Evolutionary conservation across 2,888 invertebrate genomes (phyloP).

Genomic region (Agrotis segetum): DNA sequence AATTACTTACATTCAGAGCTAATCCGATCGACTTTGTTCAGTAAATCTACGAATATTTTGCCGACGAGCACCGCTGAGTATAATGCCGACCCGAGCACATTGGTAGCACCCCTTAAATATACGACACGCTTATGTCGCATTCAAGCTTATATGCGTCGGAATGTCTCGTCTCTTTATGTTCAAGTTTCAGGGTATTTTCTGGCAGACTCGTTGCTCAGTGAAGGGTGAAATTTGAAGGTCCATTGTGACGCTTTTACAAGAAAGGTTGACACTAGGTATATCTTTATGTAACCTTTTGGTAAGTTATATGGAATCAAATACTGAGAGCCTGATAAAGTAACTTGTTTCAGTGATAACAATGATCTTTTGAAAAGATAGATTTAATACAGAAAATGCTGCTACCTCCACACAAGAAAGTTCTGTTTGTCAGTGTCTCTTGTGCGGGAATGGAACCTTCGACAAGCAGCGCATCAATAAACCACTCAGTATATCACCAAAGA

Average conservation of each 20-base stretch:
- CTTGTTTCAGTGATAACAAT: no score
- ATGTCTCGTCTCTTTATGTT: slow-evolving; percentile 37
- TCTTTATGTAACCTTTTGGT: slow-evolving; percentile 1
- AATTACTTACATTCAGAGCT: no score
- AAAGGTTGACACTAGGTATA: slow-evolving; percentile 21
- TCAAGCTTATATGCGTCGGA: slow-evolving; percentile 20
- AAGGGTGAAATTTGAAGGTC: slow-evolving; percentile 23
- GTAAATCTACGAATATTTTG: no score
- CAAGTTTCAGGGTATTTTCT: slow-evolving; percentile 28
- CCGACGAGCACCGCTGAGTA: no score
- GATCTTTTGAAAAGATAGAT: no score
- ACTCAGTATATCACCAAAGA: no score
- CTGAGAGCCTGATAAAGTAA: background rate
- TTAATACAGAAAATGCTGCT: no score
- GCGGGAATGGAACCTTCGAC: no score
- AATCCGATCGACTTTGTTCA: no score
- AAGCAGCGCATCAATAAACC: no score
- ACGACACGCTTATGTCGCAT: slow-evolving; percentile 6
- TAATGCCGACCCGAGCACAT: background rate
- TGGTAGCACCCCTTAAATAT: slow-evolving; percentile 2
- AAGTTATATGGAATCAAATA: background rate
- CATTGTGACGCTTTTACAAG: slow-evolving; percentile 1
- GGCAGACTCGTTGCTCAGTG: slow-evolving; percentile 15
- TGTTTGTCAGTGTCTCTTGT: no score
- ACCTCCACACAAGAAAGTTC: no score